Base-by-base conservation (phyloP, 2,797 vertebrate genomes). In the Myripristis jacobus region DNA sequence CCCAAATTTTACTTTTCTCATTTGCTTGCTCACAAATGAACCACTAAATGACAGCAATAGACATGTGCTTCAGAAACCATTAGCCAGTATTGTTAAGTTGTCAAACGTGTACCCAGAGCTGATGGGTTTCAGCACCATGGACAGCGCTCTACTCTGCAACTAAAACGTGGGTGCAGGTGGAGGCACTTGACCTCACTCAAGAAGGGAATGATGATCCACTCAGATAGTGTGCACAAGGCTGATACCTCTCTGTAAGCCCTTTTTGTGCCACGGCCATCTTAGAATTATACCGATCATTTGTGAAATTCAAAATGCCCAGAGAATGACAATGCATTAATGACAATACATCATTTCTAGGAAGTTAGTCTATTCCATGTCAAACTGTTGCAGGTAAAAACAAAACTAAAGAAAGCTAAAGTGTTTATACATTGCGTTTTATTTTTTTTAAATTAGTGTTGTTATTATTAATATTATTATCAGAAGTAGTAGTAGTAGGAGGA, bases 71-170 rank as follows among this genome's bases (percentile, higher is more conserved):
- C 61, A 9, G 4, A 60, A 61, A 58, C 27, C 52, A 1, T 7
- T 15, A 70, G 75, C 53, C 41, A 47, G 70, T 66, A 47, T 63
- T 52, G 55, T 27, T 86, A 77, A 52, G 36, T 67, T 82, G 34
- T 71, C 58, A 71, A 47, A 21, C 51, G 21, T 62, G 55, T 76
- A 22, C 73, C 68, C 66, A 13, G 44, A 77, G 73, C 60, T 52
- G 69, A 66, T 84, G 63, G 8, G 52, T 71, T 87, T 87, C 82
- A 82, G 80, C 27, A 83, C 81, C 86, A 82, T 73, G 73, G 83
- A 87, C 80, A 87, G 79, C 13, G 48, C 48, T 56, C 74, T 73
- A 63, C 68, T 57, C 63, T 73, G 62, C 66, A 77, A 41, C 60
- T 60, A 57, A 22, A 48, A 48, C 6, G n/a, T 22, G 19, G 54